Conservation (phyloP, 2,797 vertebrate genomes). For the Eptatretus atami region DNA sequence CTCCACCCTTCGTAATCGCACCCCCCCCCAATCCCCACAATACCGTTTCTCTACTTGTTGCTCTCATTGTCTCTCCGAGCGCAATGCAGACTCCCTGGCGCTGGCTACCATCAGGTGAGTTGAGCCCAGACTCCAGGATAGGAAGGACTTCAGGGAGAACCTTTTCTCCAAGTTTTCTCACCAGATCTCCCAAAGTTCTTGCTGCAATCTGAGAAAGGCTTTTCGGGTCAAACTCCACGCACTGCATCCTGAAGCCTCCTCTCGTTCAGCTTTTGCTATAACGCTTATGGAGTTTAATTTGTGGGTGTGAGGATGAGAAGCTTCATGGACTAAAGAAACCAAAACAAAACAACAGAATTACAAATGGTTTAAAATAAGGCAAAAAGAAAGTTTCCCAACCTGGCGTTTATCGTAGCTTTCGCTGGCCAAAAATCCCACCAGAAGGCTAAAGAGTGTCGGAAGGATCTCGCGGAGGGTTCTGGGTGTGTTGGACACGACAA, state of each 20-base stretch:
- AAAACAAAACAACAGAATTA: not conserved
- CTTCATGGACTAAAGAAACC: not conserved
- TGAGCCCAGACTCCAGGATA: constrained; percentile 66
- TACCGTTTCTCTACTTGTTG: constrained; percentile 80
- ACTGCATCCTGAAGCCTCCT: no score
- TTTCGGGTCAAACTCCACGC: no score
- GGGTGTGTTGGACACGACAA: constrained; percentile 82
- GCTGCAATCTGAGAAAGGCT: constrained; percentile 39
- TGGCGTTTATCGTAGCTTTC: constrained; percentile 86
- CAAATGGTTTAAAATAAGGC: no score
- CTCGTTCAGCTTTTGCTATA: no score
- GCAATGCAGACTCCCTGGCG: constrained; percentile 88
- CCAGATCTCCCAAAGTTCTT: constrained; percentile 67
- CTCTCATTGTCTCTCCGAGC: constrained; percentile 95
- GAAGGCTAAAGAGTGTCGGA: constrained; percentile 60
- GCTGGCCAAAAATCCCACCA: constrained; percentile 79
- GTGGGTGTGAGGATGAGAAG: no score
- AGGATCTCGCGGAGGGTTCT: constrained; percentile 74
- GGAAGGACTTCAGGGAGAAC: constrained; percentile 96
- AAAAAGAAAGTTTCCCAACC: constrained; percentile 11
- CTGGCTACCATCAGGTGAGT: constrained; percentile 76
- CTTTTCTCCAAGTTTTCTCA: constrained; percentile 82
- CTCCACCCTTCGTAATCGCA: no score
- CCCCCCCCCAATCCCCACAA: constrained; percentile 10
- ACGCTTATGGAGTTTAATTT: no score